Evolutionary conservation across 1,140 invertebrate species (phyloP), one percentile per base, ranked within the genome.

Genomic region (Leucophenga varia): DNA sequence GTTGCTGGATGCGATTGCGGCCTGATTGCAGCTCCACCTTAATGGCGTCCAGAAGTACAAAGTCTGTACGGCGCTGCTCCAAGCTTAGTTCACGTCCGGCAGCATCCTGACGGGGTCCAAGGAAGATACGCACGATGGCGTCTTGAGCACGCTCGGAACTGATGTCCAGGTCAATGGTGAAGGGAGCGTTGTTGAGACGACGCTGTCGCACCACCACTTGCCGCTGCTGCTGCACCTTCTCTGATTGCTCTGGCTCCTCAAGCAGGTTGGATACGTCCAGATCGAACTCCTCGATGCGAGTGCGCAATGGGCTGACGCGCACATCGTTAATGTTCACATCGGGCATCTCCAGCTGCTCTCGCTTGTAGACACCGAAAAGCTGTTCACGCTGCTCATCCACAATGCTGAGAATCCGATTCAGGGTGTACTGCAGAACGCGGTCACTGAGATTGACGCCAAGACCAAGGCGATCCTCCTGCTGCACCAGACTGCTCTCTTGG

Each of bases 11-110:
- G 32, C 80, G 75, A 64, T 88, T 89, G 49, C 83, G 78, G 34
- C 88, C 88, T 19, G 80, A 60, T 12, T 74, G 70, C 32, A 90
- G 67, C 44, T 83, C 78, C 49, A 81, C 79, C 22, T 79, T 61
- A 72, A 87, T 87, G 61, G 81, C 82, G 52, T 90, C 87, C 18
- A 89, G 64, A 56, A 85, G 79, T 36, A 86, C 79, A 60, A 86
- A 88, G 52, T 82, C 77, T 3, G 79, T 74, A 43, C 83, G 80
- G 48, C 81, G 80, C 44, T 83, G 72, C 52, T 85, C 81, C 16
- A 82, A 72, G 31, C 75, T 74, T 42, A 79, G 75, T 30, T 78
- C 75, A 41, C 80, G 78, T 19, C 81, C 80, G 39, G 74, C 59
- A 32, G 50, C 61, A 47, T 83, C 78, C 50, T 76, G 76, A 64